Evolutionary conservation across 2,888 invertebrate genomes (phyloP), one percentile per base, ranked within the genome.

Genomic region (Callyntrura sp.): DNA sequence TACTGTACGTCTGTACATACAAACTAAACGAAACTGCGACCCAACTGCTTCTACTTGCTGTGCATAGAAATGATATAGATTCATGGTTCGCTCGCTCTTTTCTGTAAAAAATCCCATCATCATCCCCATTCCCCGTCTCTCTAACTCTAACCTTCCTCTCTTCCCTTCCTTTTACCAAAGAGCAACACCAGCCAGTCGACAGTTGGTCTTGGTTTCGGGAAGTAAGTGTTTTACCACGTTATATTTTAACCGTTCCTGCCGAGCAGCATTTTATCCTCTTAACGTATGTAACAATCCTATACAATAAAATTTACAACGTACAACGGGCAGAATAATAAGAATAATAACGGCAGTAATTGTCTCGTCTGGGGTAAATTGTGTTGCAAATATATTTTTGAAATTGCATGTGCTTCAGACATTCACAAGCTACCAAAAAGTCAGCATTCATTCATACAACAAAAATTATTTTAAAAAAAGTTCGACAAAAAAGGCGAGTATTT

Each of bases 171-270:
- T 35, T 68, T 6, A 20, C 25, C 20, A 87, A 70, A 25, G 79
- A 51, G 43, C n/a, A 51, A 79, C 35, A 48, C 48, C 11, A 82
- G 88, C 51, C 82, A 88, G 88, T 88, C 88, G 88, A 88, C 88
- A 88, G 73, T 88, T 88, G 88, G 82, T 88, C 88, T 88, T 88
- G 62, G 76, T 82, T 88, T 73, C 48, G 73, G 70, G 78, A 86
- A 86, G 85, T 86, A 78, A 86, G 65, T 23, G 83, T 17, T 14
- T 11, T 25, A 78, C 35, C 43, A 60, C 76, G n/a, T 28, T 55
- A 35, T 17, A 23, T 76, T 76, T 88, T 76, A 83, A 45, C 76
- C 82, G 76, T 76, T 83, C 60, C 55, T 48, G 17, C 68, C 23
- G 45, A 9, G 17, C 48, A 48, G 45, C 73, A 73, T 73, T 73